Evolutionary conservation across 2,888 invertebrate genomes (phyloP).

Genomic region (Dimorphilus gyrociliatus): DNA sequence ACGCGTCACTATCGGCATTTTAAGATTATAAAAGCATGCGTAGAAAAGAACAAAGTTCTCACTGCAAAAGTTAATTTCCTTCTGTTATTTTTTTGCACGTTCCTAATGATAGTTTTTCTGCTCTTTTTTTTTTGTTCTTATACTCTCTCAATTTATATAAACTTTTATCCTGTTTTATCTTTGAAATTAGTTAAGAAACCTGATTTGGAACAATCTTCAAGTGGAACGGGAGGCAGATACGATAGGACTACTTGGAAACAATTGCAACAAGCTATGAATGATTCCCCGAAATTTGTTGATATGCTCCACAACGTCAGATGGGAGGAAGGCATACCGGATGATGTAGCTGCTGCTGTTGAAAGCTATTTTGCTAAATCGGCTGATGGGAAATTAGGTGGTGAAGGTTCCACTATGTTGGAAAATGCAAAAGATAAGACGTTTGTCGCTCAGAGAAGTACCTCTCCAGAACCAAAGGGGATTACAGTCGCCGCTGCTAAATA

Average conservation of each 20-base stretch:
- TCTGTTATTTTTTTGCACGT: too few relatives aligned
- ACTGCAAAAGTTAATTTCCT: too few relatives aligned
- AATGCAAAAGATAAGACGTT: slow-evolving; percentile 19
- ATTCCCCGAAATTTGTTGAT: slow-evolving; percentile 35
- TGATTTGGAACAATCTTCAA: too few relatives aligned
- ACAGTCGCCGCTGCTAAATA: slow-evolving; percentile 33
- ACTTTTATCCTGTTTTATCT: too few relatives aligned
- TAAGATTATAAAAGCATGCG: too few relatives aligned
- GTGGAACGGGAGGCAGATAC: slow-evolving; percentile 15
- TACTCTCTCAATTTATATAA: too few relatives aligned
- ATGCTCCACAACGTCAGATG: slow-evolving; percentile 36
- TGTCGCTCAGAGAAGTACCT: slow-evolving; percentile 7
- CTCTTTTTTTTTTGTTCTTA: too few relatives aligned
- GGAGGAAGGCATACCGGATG: slow-evolving; percentile 33
- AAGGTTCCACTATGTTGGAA: slow-evolving; percentile 31
- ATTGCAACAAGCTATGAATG: slow-evolving; percentile 31
- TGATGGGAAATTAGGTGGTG: slow-evolving; percentile 34
- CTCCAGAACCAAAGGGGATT: slow-evolving; percentile 22
- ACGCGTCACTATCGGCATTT: too few relatives aligned
- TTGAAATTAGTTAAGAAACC: too few relatives aligned
- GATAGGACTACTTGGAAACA: slow-evolving; percentile 32
- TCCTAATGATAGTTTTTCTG: too few relatives aligned
- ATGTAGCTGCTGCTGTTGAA: slow-evolving; percentile 33
- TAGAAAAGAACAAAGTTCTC: too few relatives aligned
- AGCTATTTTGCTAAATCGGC: slow-evolving; percentile 29